Conservation (phyloP, 2,113 vertebrate genomes). For the Channa argus region DNA sequence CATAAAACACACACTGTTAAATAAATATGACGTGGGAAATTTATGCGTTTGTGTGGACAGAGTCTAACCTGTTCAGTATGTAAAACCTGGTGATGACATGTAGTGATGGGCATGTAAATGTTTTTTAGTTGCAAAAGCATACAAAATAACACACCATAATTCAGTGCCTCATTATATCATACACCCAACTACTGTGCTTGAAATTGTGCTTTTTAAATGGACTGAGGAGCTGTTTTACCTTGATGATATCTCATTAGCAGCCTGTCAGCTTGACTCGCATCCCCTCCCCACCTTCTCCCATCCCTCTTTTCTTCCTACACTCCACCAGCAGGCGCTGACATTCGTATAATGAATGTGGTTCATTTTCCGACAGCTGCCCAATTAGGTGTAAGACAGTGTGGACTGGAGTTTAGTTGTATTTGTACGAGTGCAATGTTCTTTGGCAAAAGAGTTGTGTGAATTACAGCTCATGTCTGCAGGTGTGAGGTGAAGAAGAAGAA, state of each 20-base stretch:
- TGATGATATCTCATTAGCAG: constrained; percentile 69
- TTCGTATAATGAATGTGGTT: constrained; percentile 71
- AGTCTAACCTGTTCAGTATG: not conserved
- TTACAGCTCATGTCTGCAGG: constrained; percentile 3
- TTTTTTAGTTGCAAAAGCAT: not conserved
- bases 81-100: constrained; percentile 1
- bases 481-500: not conserved
- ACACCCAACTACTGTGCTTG: constrained; percentile 26
- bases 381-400: constrained; percentile 52
- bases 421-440: constrained; percentile 24
- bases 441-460: constrained; percentile 3
- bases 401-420: constrained; percentile 25
- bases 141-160: not conserved
- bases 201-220: constrained; percentile 30
- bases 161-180: constrained; percentile 14
- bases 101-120: not conserved
- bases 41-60: no score
- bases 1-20: no score
- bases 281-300: constrained; percentile 39
- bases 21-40: no score
- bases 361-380: constrained; percentile 60
- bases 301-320: constrained; percentile 52
- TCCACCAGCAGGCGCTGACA: constrained; percentile 70
- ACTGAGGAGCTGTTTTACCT: constrained; percentile 39
- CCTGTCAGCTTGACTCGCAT: constrained; percentile 44